Base-by-base conservation (phyloP, 2,797 vertebrate species). In the Oryzias sinensis region DNA sequence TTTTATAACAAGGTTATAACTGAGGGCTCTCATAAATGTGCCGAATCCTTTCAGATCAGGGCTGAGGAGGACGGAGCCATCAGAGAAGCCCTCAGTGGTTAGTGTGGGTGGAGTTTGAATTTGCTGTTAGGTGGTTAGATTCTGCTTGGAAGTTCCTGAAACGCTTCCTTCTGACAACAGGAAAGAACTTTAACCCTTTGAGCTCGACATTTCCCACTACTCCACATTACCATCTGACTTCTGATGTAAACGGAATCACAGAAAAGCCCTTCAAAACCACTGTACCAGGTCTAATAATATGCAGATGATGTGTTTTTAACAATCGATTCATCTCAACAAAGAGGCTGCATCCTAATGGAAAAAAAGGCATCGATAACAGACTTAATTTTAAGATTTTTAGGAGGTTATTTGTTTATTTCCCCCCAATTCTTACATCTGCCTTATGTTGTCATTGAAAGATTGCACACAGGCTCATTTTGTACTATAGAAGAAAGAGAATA, bases 71-170 rank as follows among this genome's bases (percentile, higher is more conserved):
- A 56, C 2, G 59, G 44, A 29, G 50, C 42, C 15, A 40, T 5
- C 50, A 72, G 67, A 67, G 74, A 63, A 82, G 84, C 89, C 88
- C 87, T 88, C 91, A 91, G 88, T 44, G 65, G 75, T 93, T 92
- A 91, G 87, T 79, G 73, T 59, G 79, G 83, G 68, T 80, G 72
- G 64, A 82, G 88, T 91, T 90, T 89, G 85, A 67, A 67, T 89
- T 88, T 89, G 90, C 85, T 88, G 88, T 87, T 82, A 83, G 89
- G 89, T 92, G 88, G 89, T 92, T 92, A 84, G 89, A 92, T 91
- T 91, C 89, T 85, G 82, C 62, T 86, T 86, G 75, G 72, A 66
- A 0, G 63, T 47, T 55, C 65, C 74, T 65, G 49, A 16, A 59
- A 33, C 57, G 24, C 65, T 72, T 80, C 54, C 59, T 82, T 50